Conservation (phyloP, 2,113 vertebrate genomes). For the Lycaon pictus region DNA sequence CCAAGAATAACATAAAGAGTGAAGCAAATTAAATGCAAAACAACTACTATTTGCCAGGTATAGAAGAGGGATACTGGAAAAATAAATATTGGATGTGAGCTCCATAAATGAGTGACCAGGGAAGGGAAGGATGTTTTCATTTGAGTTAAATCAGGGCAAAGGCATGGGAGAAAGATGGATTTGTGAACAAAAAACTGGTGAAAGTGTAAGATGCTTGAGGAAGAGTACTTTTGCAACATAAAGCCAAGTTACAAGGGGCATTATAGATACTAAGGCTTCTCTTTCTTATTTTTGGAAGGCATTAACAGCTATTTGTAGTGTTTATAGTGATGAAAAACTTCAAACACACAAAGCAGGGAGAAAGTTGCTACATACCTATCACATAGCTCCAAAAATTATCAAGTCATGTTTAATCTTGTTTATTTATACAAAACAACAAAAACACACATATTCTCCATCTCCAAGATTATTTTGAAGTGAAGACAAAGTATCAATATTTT, state of each 20-base stretch:
- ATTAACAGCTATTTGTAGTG: background rate
- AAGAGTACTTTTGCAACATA: background rate
- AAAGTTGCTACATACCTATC: background rate
- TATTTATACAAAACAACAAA: background rate
- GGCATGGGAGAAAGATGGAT: too few relatives aligned
- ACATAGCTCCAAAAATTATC: background rate
- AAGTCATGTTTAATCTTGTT: background rate
- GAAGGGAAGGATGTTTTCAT: background rate
- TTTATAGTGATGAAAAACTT: background rate
- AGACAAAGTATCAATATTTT: background rate
- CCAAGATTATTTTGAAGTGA: background rate
- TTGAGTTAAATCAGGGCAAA: background rate
- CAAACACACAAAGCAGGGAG: background rate
- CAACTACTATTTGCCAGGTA: background rate
- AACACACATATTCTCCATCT: background rate
- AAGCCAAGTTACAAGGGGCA: background rate
- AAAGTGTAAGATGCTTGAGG: fast-evolving
- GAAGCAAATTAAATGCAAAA: background rate
- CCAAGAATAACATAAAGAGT: background rate
- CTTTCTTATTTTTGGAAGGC: background rate
- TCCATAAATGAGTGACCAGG: background rate
- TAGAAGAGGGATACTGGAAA: background rate
- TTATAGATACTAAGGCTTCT: background rate
- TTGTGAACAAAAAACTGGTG: background rate
- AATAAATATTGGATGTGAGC: background rate